Base-by-base conservation (phyloP, 2,113 vertebrate species). In the Carassius gibelio region DNA sequence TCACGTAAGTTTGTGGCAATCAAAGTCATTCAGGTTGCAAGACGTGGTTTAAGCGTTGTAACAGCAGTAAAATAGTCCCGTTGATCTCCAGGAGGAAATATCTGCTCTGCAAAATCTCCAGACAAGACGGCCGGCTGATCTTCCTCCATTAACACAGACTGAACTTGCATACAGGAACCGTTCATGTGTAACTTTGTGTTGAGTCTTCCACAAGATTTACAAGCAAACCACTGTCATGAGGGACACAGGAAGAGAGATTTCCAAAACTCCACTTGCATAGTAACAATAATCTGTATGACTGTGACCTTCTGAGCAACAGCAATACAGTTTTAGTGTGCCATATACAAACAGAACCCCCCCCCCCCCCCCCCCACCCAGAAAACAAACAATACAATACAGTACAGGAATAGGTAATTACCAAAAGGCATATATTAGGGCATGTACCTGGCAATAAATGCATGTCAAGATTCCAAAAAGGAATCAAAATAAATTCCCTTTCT, bases 391-490 rank as follows among this genome's bases (percentile, higher is more conserved):
- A 90, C 88, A 93, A 92, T 93, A 93, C 95, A 91, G 91, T 92
- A 84, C 89, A 77, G 86, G 90, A 93, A 92, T 90, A 92, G 90
- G 90, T 88, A 1, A 48, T 50, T 75, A 88, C 55, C 59, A 52
- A 86, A 85, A 38, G 95, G 95, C 94, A 94, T 93, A 89, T 92
- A 92, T 92, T 92, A 93, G 89, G 76, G 88, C 93, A 94, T 95
- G 96, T 95, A 94, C 96, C 95, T 95, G 91, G 91, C 91, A 91
- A 93, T 87, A 89, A 96, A 96, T 94, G 93, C 95, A 96, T 94
- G 95, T 83, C 94, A 91, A 96, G 96, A 98, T 97, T 97, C 97
- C 97, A 93, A 91, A 94, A 97, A 87, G 96, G 97, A 98, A 99
- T 98, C 96, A 96, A 96, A 93, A 94, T 94, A 91, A 96, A 95